These are phyloP conservation scores for Colius striatus DNA, from an alignment of 2,113 vertebrate species.

Conservation along the genomic window DNA sequence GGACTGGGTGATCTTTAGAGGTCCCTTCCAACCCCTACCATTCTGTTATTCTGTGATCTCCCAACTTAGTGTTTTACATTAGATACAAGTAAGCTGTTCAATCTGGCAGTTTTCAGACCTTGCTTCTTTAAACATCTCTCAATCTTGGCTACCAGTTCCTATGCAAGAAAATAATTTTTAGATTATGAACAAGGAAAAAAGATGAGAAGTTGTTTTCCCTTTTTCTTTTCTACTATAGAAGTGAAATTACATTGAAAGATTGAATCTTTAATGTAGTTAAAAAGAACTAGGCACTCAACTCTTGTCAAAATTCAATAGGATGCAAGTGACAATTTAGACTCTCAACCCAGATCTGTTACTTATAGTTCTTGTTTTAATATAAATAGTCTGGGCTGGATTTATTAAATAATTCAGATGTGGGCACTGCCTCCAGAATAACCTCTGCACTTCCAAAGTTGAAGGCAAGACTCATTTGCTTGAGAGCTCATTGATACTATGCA, in stretches of 20 bases:
- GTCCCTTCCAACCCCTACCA: no score
- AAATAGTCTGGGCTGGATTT: background rate
- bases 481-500: background rate
- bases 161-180: background rate
- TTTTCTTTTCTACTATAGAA: background rate
- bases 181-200: background rate
- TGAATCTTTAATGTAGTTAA: background rate
- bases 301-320: background rate
- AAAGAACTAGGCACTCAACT: background rate
- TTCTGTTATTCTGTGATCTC: background rate
- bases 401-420: background rate
- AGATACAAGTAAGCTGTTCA: background rate
- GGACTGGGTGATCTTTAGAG: no score
- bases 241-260: background rate
- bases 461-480: background rate
- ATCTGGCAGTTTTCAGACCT: background rate
- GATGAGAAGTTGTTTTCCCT: background rate
- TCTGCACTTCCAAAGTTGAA: background rate
- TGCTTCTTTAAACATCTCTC: background rate
- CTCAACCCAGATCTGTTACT: background rate
- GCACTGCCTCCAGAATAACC: background rate
- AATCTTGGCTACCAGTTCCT: background rate
- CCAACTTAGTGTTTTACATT: background rate
- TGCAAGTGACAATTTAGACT: background rate
- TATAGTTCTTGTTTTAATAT: background rate